Percentiles rank a stretch among this genome's conserved stretches.
phyloP scores from a whole-genome alignment of 2,797 vertebrate genomes.

The Nyctibius grandis region DNA sequence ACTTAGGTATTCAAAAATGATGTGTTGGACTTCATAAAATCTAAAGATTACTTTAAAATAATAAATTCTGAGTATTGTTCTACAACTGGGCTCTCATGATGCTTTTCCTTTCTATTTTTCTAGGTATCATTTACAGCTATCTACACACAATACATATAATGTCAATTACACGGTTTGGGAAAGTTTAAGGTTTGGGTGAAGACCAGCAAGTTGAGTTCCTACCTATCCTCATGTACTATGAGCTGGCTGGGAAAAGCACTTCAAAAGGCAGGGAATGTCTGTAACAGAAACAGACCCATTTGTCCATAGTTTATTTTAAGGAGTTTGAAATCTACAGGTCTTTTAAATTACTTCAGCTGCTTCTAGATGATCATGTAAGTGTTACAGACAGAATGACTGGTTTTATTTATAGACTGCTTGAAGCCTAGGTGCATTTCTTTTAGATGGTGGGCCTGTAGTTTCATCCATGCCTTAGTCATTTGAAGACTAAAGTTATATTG shows the following conservation, averaged over 20 bases:
- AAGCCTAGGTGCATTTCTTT: neutral
- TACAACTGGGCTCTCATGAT: neutral
- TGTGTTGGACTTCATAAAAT: neutral
- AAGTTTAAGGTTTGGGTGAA: neutral
- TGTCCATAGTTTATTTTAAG: neutral
- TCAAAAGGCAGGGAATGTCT: neutral
- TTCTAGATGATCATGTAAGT: neutral
- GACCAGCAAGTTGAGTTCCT: neutral
- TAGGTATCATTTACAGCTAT: neutral
- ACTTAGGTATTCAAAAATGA: neutral
- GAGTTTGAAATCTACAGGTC: neutral
- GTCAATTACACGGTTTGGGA: neutral
- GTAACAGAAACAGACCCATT: neutral
- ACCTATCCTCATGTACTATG: neutral
- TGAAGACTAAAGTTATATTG: neutral
- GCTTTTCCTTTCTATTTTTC: neutral
- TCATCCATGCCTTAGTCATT: neutral
- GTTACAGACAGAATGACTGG: neutral
- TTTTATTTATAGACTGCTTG: neutral
- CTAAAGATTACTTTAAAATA: neutral
- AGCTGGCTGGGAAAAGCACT: neutral
- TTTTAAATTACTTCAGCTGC: neutral
- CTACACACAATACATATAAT: neutral
- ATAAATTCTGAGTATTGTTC: neutral
- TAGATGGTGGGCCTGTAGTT: neutral